These are phyloP conservation scores for Casuarius casuarius DNA, from an alignment of 2,113 vertebrate species.

Conservation along the genomic window DNA sequence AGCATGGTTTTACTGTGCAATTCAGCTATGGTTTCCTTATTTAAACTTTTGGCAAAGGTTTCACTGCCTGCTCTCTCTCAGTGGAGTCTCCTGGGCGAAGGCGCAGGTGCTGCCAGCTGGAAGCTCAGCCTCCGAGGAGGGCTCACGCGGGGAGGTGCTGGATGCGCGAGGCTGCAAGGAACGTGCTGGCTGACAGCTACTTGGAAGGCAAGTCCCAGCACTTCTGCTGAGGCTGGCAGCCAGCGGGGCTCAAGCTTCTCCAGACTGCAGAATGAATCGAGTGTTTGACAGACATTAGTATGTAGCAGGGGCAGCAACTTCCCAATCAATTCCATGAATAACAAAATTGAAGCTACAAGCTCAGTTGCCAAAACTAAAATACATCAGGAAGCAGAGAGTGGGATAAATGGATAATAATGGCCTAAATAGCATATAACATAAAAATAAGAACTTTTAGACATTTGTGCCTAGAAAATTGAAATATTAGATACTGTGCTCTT, in stretches of 20 bases:
- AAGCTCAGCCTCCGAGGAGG: neutral
- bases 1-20: neutral
- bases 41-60: neutral
- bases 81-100: neutral
- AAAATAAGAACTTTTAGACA: neutral
- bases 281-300: slow-evolving; percentile 5
- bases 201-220: neutral
- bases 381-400: neutral
- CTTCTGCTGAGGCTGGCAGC: neutral
- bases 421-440: neutral
- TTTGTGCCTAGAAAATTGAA: neutral
- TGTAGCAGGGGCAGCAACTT: neutral
- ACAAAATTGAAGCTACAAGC: neutral
- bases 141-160: neutral
- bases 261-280: slow-evolving; percentile 23
- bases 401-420: neutral
- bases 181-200: neutral
- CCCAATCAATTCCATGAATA: neutral
- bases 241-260: neutral
- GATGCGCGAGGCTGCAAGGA: neutral
- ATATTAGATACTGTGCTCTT: neutral
- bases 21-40: neutral
- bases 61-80: neutral
- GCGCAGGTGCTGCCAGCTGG: neutral
- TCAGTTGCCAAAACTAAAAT: neutral